Evolutionary conservation across 2,888 invertebrate species (phyloP), one percentile per base, ranked within the genome.

Genomic region (Strigamia transsilvanica): DNA sequence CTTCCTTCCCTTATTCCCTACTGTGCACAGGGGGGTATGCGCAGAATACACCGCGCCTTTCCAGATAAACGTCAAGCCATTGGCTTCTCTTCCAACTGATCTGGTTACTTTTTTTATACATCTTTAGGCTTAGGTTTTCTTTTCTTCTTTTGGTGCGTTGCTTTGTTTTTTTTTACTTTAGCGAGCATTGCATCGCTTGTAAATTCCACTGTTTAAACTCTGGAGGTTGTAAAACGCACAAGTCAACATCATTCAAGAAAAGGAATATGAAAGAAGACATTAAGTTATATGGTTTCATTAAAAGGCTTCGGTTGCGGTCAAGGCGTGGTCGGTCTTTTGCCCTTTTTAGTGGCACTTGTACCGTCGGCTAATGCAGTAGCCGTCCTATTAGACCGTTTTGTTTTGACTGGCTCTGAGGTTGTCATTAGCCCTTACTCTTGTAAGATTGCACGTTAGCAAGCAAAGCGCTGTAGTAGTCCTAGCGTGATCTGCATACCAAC

Each of bases 251-350:
- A 21, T 61, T 61, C 61, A 61, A 61, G 61, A 21, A 61, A 46
- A 61, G 21, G 21, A 61, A 61, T 61, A 61, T 61, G 61, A 61
- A 61, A 61, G 61, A 61, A 10, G 61, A 12, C 61, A 61, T 61
- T 61, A 61, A 61, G 61, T 61, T 38, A 23, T 61, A 61, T 21
- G 61, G 61, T 61, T 61, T 61, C 61, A 61, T 23, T 23, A 61
- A 23, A 23, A 23, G 61, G 23, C 21, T 61, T 21, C 23, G 7
- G 61, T 61, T 61, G 61, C 61, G 61, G 61, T 61, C 61, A 61
- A 61, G 61, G 21, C 61, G 61, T 61, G 61, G 61, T 61, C 61
- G 61, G 61, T 61, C 61, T 61, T 23, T 61, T 61, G 61, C 61
- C 21, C 61, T 7, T 61, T 61, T 61, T 61, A 61, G 61, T 61